A percentile compares a stretch with the other conserved stretches of the same genome.
Evolutionary conservation across 2,888 invertebrate genomes (phyloP).

Genomic region (Andricus quercusramuli): DNA sequence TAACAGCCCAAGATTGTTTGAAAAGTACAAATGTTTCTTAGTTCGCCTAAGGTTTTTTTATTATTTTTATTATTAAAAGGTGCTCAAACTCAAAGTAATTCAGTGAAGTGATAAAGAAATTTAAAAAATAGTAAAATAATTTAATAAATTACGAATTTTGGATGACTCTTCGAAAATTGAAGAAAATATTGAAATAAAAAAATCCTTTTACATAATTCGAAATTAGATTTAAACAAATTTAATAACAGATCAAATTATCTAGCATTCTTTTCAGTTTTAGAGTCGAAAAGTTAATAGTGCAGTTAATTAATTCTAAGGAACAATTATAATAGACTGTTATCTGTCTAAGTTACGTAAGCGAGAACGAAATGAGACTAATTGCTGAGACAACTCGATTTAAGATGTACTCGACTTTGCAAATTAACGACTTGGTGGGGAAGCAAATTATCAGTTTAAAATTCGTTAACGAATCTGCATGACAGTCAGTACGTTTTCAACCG

Average conservation of each 20-base stretch:
- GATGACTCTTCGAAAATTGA: too few relatives aligned
- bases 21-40: too few relatives aligned
- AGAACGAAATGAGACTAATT: conserved; percentile 11
- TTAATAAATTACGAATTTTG: too few relatives aligned
- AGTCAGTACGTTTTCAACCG: neutral
- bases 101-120: neutral
- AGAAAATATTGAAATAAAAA: neutral
- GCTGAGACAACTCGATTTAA: neutral
- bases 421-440: neutral
- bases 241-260: neutral
- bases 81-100: neutral
- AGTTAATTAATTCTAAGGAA: neutral
- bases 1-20: too few relatives aligned
- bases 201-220: neutral
- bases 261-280: neutral
- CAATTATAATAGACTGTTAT: neutral
- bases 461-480: neutral
- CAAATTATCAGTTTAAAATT: conserved; percentile 20
- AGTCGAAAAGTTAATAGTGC: neutral
- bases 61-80: too few relatives aligned
- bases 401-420: conserved; percentile 13
- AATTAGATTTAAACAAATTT: neutral
- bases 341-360: neutral
- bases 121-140: too few relatives aligned
- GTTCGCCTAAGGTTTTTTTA: too few relatives aligned